Evolutionary conservation across 2,888 invertebrate species (phyloP).

Genomic region (Chirona hameri): DNA sequence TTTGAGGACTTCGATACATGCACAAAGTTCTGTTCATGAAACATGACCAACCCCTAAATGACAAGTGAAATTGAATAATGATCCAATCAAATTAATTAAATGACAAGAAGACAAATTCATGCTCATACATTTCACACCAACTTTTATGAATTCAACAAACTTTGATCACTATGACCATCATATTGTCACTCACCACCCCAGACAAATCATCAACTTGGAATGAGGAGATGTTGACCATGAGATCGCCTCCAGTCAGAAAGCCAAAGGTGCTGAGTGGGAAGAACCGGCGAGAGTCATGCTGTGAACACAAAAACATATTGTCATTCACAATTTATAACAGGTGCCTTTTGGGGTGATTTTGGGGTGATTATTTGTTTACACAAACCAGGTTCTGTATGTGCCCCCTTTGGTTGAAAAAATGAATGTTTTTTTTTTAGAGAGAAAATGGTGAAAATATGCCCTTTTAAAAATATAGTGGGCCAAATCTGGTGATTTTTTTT

Average conservation of each 20-base stretch:
- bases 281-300: neutral
- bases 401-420: too few species aligned
- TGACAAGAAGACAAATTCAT: too few species aligned
- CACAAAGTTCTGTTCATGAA: too few species aligned
- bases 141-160: neutral
- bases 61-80: too few species aligned
- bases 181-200: neutral
- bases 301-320: neutral
- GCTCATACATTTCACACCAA: neutral
- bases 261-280: conserved; percentile 24
- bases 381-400: too few species aligned
- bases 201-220: neutral
- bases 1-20: too few species aligned
- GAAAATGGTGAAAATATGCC: too few species aligned
- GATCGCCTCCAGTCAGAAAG: conserved; percentile 8
- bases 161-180: neutral
- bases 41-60: too few species aligned
- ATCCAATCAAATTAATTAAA: too few species aligned
- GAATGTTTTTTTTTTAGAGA: too few species aligned
- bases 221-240: conserved; percentile 4
- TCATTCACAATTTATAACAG: neutral
- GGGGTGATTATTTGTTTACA: neutral
- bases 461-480: too few species aligned
- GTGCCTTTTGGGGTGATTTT: neutral
- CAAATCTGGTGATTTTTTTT: too few species aligned